Evolutionary conservation across 2,888 invertebrate species (phyloP).

Genomic region (Ormyrus nitidulus): DNA sequence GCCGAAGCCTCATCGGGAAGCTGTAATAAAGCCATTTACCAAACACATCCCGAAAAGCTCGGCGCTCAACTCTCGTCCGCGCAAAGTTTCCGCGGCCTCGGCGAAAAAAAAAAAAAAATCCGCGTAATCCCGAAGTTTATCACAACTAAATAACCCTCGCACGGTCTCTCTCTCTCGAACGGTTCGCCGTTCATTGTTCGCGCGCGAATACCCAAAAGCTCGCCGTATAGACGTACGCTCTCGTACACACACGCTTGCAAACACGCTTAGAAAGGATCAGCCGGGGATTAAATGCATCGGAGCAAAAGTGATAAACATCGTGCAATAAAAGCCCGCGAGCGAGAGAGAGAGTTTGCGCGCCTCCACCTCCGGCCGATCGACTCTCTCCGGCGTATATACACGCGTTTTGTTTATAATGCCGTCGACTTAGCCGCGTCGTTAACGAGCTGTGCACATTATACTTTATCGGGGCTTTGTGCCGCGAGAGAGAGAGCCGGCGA

Average conservation of each 20-base stretch:
- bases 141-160: constrained; percentile 22
- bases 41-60: too few relatives aligned
- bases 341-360: too few relatives aligned
- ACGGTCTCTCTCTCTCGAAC: background rate
- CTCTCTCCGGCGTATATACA: background rate
- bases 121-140: background rate
- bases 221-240: too few relatives aligned
- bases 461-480: constrained; percentile 12
- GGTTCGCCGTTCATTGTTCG: background rate
- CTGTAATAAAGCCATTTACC: too few relatives aligned
- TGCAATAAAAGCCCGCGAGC: constrained; percentile 20
- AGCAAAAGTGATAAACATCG: constrained; percentile 49
- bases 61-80: too few relatives aligned
- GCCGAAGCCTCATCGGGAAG: too few relatives aligned
- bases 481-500: background rate
- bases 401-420: constrained; percentile 26
- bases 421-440: constrained; percentile 26
- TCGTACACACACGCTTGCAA: background rate
- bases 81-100: too few relatives aligned
- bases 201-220: background rate
- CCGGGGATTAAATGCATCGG: constrained; percentile 32
- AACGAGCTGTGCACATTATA: constrained; percentile 36
- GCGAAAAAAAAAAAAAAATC: background rate
- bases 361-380: too few relatives aligned
- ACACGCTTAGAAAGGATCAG: constrained; percentile 25